These are phyloP conservation scores for Netelia melanura DNA, from an alignment of 2,888 invertebrate species.

Conservation along the genomic window DNA sequence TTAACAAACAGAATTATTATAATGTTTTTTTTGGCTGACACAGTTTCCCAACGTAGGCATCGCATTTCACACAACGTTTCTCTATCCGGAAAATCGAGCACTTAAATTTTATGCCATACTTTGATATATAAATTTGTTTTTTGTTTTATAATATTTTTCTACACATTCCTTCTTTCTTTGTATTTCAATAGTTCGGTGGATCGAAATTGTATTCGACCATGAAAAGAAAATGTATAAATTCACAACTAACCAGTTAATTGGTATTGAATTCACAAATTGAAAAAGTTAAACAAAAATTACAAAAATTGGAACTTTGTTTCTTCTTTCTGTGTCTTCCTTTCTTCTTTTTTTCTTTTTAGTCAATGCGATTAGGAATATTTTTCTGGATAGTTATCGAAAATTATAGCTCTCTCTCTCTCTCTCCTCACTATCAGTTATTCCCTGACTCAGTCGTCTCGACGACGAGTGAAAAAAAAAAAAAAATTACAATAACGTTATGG, in stretches of 20 bases:
- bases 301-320: background rate
- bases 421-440: background rate
- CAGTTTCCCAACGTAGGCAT: conserved; percentile 64
- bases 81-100: conserved; percentile 1
- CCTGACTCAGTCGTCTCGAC: background rate
- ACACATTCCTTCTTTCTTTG: background rate
- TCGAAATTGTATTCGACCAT: conserved; percentile 52
- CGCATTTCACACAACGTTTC: conserved; percentile 14
- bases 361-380: conserved; percentile 20
- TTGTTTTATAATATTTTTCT: background rate
- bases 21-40: conserved; percentile 70
- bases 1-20: conserved; percentile 54
- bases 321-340: background rate
- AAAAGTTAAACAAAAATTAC: too few species aligned
- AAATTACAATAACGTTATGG: background rate
- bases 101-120: background rate
- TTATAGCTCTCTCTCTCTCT: background rate
- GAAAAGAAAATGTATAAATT: conserved; percentile 4
- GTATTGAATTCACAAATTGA: background rate
- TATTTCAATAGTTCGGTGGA: background rate
- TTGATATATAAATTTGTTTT: background rate
- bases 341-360: background rate
- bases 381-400: too few species aligned
- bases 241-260: background rate
- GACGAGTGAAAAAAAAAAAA: conserved; percentile 39